phyloP scores from a whole-genome alignment of 2,113 vertebrate species.

The Nyctibius bracteatus region DNA sequence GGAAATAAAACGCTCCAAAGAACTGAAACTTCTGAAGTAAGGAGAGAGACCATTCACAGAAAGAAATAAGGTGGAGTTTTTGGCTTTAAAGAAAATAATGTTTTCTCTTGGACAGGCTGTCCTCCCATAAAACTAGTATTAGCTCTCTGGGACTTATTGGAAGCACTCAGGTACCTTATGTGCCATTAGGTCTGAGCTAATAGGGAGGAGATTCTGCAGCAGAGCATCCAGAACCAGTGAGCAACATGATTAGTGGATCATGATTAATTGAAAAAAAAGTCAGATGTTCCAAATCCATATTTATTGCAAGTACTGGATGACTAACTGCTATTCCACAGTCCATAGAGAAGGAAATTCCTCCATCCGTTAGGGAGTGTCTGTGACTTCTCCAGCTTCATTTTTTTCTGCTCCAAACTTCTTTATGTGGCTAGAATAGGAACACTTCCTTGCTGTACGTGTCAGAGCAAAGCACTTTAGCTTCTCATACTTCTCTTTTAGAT shows the following conservation, averaged over 20 bases:
- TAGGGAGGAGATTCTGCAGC: constrained; percentile 18
- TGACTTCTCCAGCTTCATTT: background rate
- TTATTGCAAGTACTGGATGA: constrained; percentile 23
- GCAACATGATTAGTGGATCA: background rate
- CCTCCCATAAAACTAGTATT: constrained; percentile 7
- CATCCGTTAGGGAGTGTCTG: constrained; percentile 3
- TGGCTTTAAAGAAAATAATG: constrained; percentile 9
- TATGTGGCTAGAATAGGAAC: background rate
- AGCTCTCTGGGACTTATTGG: background rate
- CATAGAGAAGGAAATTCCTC: constrained; percentile 19
- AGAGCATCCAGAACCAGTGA: background rate
- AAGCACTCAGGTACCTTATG: constrained; percentile 5
- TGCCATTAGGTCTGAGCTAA: constrained; percentile 33
- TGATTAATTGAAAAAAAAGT: background rate
- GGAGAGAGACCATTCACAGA: background rate
- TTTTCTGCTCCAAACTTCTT: background rate
- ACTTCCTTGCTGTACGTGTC: background rate
- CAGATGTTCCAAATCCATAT: background rate
- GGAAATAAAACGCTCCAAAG: background rate
- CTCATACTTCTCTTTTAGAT: background rate
- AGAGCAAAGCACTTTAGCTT: background rate
- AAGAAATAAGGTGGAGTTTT: constrained; percentile 23
- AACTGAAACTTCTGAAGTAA: background rate
- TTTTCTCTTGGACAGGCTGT: constrained; percentile 32
- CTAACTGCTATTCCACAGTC: background rate